phyloP scores from a whole-genome alignment of 2,797 vertebrate species.

The Phrynocephalus vlangalii region DNA sequence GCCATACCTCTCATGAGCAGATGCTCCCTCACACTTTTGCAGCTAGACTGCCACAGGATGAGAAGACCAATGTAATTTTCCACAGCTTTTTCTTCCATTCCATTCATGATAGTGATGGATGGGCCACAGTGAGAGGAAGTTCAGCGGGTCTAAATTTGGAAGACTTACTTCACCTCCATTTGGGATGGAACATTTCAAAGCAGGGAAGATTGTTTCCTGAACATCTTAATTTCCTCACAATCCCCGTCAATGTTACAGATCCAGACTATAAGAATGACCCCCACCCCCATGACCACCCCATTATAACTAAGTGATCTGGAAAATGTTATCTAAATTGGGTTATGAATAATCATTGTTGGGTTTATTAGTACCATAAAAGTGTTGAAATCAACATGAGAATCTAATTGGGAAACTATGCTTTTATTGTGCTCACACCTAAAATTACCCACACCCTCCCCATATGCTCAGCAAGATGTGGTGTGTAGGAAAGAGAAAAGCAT shows the following conservation, averaged over 20 bases:
- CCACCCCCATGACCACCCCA: background rate
- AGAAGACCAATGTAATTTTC: background rate
- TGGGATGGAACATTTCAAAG: background rate
- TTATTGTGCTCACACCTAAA: background rate
- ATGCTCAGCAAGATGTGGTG: background rate
- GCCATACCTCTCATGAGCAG: no score
- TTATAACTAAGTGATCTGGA: background rate
- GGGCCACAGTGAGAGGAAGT: background rate
- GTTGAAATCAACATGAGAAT: background rate
- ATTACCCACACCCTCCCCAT: background rate
- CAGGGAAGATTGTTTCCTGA: background rate
- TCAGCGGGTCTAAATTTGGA: no score
- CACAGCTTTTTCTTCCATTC: background rate
- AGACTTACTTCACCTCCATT: background rate
- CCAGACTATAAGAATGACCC: background rate
- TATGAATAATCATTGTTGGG: no score
- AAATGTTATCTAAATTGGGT: background rate
- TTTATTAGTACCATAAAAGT: background rate
- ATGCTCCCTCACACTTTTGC: no score
- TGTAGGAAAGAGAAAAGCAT: background rate
- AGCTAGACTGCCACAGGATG: background rate
- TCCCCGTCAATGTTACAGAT: background rate
- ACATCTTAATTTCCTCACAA: no score
- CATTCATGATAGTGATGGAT: background rate
- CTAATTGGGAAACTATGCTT: background rate